phyloP scores from a whole-genome alignment of 2,113 vertebrate species.

The Eonycteris spelaea region DNA sequence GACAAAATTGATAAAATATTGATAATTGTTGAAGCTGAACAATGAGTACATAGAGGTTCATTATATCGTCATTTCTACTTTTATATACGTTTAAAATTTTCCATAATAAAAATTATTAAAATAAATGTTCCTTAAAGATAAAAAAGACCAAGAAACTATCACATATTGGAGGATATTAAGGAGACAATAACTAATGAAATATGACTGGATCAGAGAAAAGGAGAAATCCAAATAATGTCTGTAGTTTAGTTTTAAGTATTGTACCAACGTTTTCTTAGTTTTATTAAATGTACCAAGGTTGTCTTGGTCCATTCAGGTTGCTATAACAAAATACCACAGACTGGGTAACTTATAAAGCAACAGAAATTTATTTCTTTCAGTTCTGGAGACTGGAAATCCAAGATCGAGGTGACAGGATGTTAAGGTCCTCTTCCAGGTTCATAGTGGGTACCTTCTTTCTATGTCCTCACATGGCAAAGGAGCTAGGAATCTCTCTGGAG shows the following conservation, averaged over 20 bases:
- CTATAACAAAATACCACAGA: background rate
- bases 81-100: background rate
- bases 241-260: background rate
- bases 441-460: background rate
- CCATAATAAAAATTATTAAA: constrained; percentile 7
- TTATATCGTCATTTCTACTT: background rate
- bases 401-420: background rate
- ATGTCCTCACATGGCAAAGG: background rate
- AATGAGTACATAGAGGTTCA: background rate
- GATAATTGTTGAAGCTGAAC: background rate
- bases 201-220: background rate
- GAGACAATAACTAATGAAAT: background rate
- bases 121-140: background rate
- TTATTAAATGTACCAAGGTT: background rate
- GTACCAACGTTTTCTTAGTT: background rate
- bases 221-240: background rate
- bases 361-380: background rate
- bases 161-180: background rate
- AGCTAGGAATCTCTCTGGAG: background rate
- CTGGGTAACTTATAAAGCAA: background rate
- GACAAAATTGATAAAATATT: background rate
- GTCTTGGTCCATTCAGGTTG: background rate
- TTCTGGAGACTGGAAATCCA: background rate
- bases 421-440: background rate
- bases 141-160: background rate